A percentile compares a stretch with the other conserved stretches of the same genome.
phyloP scores from a whole-genome alignment of 2,113 vertebrate genomes.

The Chaenogobius annularis region DNA sequence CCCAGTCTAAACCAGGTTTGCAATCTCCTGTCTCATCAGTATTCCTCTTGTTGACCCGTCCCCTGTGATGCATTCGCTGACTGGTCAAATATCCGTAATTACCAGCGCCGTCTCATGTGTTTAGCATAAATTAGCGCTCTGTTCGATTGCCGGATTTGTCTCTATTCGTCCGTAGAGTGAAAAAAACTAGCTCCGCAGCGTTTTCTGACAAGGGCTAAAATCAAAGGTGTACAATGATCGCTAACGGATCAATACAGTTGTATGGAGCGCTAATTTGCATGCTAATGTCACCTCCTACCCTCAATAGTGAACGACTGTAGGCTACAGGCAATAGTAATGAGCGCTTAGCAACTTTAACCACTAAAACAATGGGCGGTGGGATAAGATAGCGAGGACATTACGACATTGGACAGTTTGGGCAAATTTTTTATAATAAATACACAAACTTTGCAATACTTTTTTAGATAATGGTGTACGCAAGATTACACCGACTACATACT shows the following conservation, averaged over 20 bases:
- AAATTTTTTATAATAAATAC: background rate
- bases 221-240: constrained; percentile 59
- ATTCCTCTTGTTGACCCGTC: background rate
- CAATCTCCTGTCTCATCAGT: background rate
- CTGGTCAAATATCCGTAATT: constrained; percentile 72
- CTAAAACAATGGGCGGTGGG: constrained; percentile 31
- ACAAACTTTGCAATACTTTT: background rate
- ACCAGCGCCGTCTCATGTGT: constrained; percentile 63
- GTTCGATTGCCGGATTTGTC: constrained; percentile 65
- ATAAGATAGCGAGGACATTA: background rate
- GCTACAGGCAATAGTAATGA: constrained; percentile 27
- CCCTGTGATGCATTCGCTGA: constrained; percentile 51
- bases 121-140: constrained; percentile 79
- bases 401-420: background rate
- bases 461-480: background rate
- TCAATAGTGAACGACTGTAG: constrained; percentile 25
- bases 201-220: constrained; percentile 62
- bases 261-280: constrained; percentile 66
- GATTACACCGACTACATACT: too few species aligned
- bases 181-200: constrained; percentile 63
- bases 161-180: constrained; percentile 17
- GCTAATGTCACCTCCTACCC: constrained; percentile 45
- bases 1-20: background rate
- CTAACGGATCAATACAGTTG: constrained; percentile 58
- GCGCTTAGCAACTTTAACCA: constrained; percentile 22